Percentiles rank a stretch among this genome's conserved stretches.
Conservation (phyloP, 2,113 vertebrate species). For the Neolamprologus kungweensis region DNA sequence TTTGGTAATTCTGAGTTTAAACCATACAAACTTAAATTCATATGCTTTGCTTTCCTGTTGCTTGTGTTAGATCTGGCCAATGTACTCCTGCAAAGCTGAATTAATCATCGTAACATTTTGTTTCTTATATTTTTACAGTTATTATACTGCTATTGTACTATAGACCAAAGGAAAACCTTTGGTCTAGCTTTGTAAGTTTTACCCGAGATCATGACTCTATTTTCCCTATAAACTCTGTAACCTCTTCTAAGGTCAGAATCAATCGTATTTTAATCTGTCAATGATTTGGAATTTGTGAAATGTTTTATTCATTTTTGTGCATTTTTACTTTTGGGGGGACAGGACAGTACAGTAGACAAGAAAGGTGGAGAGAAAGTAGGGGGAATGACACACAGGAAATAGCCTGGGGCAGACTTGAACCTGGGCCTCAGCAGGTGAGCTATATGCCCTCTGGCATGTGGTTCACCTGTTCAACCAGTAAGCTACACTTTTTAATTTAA, state of each 20-base stretch:
- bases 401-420: not conserved
- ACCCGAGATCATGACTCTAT: not conserved
- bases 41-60: not conserved
- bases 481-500: not conserved
- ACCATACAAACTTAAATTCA: not conserved
- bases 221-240: not conserved
- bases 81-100: not conserved
- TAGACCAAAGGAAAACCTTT: not conserved
- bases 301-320: not conserved
- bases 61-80: not conserved
- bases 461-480: not conserved
- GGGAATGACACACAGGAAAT: not conserved
- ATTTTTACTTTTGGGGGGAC: not conserved
- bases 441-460: not conserved
- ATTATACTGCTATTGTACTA: not conserved
- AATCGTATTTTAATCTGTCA: not conserved
- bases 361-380: not conserved
- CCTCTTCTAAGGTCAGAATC: not conserved
- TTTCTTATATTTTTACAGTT: not conserved
- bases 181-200: not conserved
- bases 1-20: not conserved
- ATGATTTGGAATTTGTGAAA: not conserved
- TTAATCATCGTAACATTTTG: not conserved
- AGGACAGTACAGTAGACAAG: not conserved
- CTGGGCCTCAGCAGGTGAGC: not conserved